phyloP scores from a whole-genome alignment of 2,113 vertebrate species.

The Geothlypis trichas region DNA sequence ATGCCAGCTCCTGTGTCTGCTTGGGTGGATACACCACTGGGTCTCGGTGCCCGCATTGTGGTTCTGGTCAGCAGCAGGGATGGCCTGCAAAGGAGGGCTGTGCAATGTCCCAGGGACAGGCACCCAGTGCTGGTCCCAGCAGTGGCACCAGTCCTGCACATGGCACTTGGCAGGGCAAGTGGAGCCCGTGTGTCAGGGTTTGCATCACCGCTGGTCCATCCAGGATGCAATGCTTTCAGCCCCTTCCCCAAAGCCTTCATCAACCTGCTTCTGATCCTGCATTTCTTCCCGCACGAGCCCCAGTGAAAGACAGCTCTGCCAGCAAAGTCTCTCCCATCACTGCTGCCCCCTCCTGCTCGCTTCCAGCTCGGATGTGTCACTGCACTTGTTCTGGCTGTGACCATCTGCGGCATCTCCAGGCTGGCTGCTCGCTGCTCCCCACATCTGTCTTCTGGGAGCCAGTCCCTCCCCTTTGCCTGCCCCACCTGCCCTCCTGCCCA shows the following conservation, averaged over 20 bases:
- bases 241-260: not conserved
- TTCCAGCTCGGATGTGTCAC: fast-evolving
- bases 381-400: not conserved
- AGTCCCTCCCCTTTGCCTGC: not conserved
- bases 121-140: not conserved
- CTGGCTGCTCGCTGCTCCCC: not conserved
- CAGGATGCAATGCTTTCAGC: not conserved
- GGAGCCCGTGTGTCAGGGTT: not conserved
- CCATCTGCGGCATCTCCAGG: not conserved
- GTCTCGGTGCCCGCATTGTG: not conserved
- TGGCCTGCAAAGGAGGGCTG: not conserved
- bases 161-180: not conserved
- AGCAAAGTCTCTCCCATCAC: not conserved
- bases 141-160: not conserved
- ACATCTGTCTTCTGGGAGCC: not conserved
- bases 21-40: not conserved
- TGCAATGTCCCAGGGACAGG: not conserved
- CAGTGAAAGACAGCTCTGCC: not conserved
- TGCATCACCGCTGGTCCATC: fast-evolving
- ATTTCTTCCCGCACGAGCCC: not conserved
- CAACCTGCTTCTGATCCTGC: not conserved
- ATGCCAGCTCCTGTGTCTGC: not conserved
- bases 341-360: not conserved
- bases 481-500: not conserved
- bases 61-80: not conserved